phyloP scores from a whole-genome alignment of 2,888 invertebrate species.

The Pandemis heparana region DNA sequence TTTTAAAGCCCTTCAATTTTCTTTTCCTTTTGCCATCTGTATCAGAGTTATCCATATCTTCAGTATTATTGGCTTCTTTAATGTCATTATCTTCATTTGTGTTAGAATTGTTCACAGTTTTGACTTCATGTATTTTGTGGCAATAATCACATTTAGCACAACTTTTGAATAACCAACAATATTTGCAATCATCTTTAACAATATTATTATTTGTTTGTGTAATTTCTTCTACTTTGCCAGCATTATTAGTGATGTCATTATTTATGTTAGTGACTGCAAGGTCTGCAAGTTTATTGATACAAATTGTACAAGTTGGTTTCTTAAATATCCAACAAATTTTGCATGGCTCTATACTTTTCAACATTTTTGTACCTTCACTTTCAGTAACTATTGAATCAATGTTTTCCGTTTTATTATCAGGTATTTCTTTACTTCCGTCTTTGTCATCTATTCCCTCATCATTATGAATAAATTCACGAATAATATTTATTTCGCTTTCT shows the following conservation, averaged over 20 bases:
- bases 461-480: not conserved
- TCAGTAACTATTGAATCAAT: not conserved
- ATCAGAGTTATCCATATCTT: not conserved
- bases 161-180: conserved; percentile 36
- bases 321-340: conserved; percentile 55
- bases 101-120: not conserved
- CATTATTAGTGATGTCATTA: not conserved
- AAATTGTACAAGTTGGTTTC: conserved; percentile 49
- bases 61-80: not conserved
- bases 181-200: conserved; percentile 13
- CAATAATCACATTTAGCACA: conserved; percentile 26
- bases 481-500: not conserved
- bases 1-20: conserved; percentile 30
- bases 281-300: conserved; percentile 39
- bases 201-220: not conserved
- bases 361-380: not conserved
- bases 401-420: not conserved
- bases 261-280: not conserved
- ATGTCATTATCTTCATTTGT: not conserved
- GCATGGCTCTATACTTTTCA: conserved; percentile 38
- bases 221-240: not conserved
- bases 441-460: not conserved
- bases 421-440: not conserved
- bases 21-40: conserved; percentile 36
- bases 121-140: not conserved